These are phyloP conservation scores for Hydroisotoma schaefferi DNA, from an alignment of 2,888 invertebrate genomes.

Conservation along the genomic window DNA sequence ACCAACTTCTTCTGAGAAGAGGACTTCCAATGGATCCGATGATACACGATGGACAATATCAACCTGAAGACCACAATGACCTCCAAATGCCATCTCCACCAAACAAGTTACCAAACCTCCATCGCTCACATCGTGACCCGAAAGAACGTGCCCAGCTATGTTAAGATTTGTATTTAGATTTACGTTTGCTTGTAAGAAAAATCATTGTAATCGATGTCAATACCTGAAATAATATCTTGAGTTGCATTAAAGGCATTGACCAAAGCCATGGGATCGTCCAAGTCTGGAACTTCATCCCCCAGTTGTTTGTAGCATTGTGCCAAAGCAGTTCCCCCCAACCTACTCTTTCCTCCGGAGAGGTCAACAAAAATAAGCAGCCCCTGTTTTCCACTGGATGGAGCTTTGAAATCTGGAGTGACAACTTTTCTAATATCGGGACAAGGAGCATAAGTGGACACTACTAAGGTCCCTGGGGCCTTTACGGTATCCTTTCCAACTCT, in stretches of 20 bases:
- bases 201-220: not conserved
- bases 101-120: slow-evolving; percentile 87
- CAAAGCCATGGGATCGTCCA: slow-evolving; percentile 67
- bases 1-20: slow-evolving; percentile 83
- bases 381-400: slow-evolving; percentile 58
- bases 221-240: slow-evolving; percentile 76
- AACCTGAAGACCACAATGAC: slow-evolving; percentile 72
- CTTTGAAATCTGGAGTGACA: slow-evolving; percentile 87
- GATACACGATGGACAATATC: slow-evolving; percentile 59
- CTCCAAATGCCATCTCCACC: slow-evolving; percentile 95
- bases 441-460: slow-evolving; percentile 93
- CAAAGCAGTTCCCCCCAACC: slow-evolving; percentile 87
- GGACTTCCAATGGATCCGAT: slow-evolving; percentile 60
- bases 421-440: slow-evolving; percentile 80
- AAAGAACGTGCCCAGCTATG: slow-evolving; percentile 66
- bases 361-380: slow-evolving; percentile 75
- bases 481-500: slow-evolving; percentile 65
- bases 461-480: slow-evolving; percentile 64
- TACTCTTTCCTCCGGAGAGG: slow-evolving; percentile 66
- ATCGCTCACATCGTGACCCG: slow-evolving; percentile 96
- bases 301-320: slow-evolving; percentile 86
- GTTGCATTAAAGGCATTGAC: slow-evolving; percentile 75
- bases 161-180: too few species aligned
- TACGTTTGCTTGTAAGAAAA: not conserved
- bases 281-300: slow-evolving; percentile 75